A percentile compares a stretch with the other conserved stretches of the same genome.
Conservation (phyloP, 2,888 invertebrate species). For the Pyrrhosoma nymphula region DNA sequence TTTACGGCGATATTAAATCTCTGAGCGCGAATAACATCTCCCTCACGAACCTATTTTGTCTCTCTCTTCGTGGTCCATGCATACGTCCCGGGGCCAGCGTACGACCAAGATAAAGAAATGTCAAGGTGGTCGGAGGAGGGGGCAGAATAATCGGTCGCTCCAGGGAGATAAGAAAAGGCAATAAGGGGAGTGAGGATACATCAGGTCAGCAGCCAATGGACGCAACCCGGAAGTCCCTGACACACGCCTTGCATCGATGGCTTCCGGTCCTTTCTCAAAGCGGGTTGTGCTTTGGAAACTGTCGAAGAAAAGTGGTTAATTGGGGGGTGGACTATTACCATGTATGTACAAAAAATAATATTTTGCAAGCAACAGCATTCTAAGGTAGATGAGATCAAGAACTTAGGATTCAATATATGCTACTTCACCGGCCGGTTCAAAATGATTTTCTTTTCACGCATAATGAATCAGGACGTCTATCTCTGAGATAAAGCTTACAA, state of each 20-base stretch:
- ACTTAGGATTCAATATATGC: no score
- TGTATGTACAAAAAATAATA: no score
- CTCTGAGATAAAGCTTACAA: no score
- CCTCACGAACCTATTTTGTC: not conserved
- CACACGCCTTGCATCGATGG: not conserved
- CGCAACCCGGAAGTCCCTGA: not conserved
- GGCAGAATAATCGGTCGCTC: no score
- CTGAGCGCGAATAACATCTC: not conserved
- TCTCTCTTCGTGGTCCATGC: not conserved
- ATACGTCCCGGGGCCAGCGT: not conserved
- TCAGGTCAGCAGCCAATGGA: not conserved
- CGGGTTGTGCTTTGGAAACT: no score
- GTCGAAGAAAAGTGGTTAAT: no score
- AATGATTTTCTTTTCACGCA: no score
- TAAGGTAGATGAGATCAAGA: no score
- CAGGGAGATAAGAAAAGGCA: not conserved
- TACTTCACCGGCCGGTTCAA: no score
- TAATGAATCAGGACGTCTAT: no score
- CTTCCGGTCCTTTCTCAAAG: not conserved
- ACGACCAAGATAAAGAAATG: not conserved
- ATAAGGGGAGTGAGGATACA: not conserved
- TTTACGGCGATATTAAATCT: slow-evolving; percentile 27
- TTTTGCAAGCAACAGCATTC: no score
- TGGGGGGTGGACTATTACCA: no score
- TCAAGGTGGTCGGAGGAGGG: not conserved